Evolutionary conservation across 2,888 invertebrate species (phyloP), one percentile per base, ranked within the genome.

Genomic region (Autographa gamma): DNA sequence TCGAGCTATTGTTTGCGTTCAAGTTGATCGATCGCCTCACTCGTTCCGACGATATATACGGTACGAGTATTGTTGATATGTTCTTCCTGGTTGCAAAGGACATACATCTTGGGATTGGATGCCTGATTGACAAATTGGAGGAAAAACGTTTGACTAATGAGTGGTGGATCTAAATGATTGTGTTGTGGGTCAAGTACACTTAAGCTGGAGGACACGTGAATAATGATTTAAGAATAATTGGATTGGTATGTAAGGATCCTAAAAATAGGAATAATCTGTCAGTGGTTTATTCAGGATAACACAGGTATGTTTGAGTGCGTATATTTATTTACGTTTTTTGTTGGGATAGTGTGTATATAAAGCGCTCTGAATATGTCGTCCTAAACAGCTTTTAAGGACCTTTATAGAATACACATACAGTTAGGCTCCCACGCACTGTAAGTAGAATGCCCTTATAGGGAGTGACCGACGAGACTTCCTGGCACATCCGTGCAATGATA

Each of bases 21-120:
- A 64, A 74, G 70, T 82, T 85, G 86, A 86, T 86, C 79, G 81
- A 86, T 86, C 71, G 82, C 76, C 72, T 77, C 60, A 75, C 77
- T 68, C 68, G 76, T 59, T 70, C 63, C 61, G 63, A 73, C 63
- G 63, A 66, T 25, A 25, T 25, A 25, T 25, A 25, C 25, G 77
- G 79, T 70, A 75, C 71, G 67, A 78, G 65, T 58, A 48, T 73
- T 71, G 63, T 73, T 72, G 67, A 75, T 56, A 71, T 64, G 61
- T 69, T 65, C 80, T 83, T 83, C 83, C 83, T 82, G 32, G 63
- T 82, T 71, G 75, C 63, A 71, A 66, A 76, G 74, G 76, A 80
- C 72, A 63, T 66, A 71, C 61, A 68, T n/a, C 59, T 61, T 60
- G 31, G 31, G 5, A 62, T 71, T 58, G 65, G 66, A 77, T 48